Base-by-base conservation (phyloP, 2,113 vertebrate species). In the Petromus typicus region DNA sequence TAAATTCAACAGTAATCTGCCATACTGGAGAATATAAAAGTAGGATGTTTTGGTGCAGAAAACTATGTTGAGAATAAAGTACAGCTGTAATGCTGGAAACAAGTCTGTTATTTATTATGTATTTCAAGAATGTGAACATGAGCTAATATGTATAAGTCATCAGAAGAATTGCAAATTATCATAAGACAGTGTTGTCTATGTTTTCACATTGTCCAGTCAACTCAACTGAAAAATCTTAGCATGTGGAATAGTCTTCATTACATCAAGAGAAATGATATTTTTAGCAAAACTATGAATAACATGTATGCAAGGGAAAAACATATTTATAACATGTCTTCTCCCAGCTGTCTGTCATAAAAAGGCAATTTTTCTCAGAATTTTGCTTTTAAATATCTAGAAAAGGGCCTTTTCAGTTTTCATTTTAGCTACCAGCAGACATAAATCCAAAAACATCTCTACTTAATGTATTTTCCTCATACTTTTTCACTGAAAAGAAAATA, bases 21-120 rank as follows among this genome's bases (percentile, higher is more conserved):
- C 89, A 93, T 25, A 95, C 61, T 97, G 95, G 69, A 94, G 85
- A 96, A 98, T 4, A 93, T 48, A 61, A 98, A 95, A 97, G 95
- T 82, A 97, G 22, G 85, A 73, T 80, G 90, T 96, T 98, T 97
- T 95, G 94, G 94, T 96, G 81, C 96, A 91, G 86, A 97, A 97
- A 92, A 81, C 25, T 85, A 90, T 69, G 96, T 0, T 0, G 0
- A 0, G 91, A 98, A 97, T 92, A 96, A 98, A 97, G 86, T 22
- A 96, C 95, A 98, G 88, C 84, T 97, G 89, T 84, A 93, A 97
- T 96, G 91, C 96, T 98, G 92, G 94, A 98, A 98, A 97, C 64
- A 93, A 95, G 81, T 63, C 61, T 40, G 56, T 66, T 34, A 79
- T 85, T 80, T 61, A 56, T 88, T 84, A 95, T 78, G 45, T 91